These are phyloP conservation scores for Mesoligia furuncula DNA, from an alignment of 2,888 invertebrate species.

Conservation along the genomic window DNA sequence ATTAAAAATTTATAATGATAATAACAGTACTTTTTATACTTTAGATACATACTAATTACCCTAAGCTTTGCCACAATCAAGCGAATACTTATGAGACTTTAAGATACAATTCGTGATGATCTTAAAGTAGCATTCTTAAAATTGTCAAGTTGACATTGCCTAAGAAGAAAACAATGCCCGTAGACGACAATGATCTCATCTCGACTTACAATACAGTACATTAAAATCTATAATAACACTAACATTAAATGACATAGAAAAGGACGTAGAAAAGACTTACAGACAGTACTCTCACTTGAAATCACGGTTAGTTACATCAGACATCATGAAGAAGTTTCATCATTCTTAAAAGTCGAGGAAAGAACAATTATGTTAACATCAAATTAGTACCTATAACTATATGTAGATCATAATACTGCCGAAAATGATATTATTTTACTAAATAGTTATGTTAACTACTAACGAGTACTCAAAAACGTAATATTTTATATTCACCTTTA, in stretches of 20 bases:
- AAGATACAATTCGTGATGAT: slow-evolving; percentile 43
- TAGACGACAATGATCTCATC: slow-evolving; percentile 52
- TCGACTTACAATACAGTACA: slow-evolving; percentile 40
- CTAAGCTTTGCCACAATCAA: slow-evolving; percentile 58
- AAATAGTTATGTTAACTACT: slow-evolving; percentile 26
- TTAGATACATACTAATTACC: slow-evolving; percentile 44
- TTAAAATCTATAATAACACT: slow-evolving; percentile 77
- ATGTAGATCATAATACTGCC: slow-evolving; percentile 58
- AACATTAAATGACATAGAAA: slow-evolving; percentile 89
- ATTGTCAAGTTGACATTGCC: slow-evolving; percentile 24
- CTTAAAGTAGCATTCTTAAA: slow-evolving; percentile 37
- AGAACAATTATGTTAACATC: slow-evolving; percentile 47
- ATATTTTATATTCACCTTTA: slow-evolving; percentile 10
- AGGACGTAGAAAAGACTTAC: slow-evolving; percentile 88
- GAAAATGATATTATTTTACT: slow-evolving; percentile 43
- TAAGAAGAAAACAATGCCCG: slow-evolving; percentile 37
- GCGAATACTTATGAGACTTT: slow-evolving; percentile 52
- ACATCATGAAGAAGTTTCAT: slow-evolving; percentile 68
- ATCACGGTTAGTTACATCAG: slow-evolving; percentile 86
- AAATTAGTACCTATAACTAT: slow-evolving; percentile 45
- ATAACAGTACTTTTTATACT: slow-evolving; percentile 44
- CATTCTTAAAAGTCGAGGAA: slow-evolving; percentile 49
- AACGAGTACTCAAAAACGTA: slow-evolving; percentile 17
- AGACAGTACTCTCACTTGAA: slow-evolving; percentile 87
- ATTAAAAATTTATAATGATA: slow-evolving; percentile 62